These are phyloP conservation scores for Caenorhabditis uteleia DNA, from an alignment of 2,888 invertebrate species.

Conservation along the genomic window DNA sequence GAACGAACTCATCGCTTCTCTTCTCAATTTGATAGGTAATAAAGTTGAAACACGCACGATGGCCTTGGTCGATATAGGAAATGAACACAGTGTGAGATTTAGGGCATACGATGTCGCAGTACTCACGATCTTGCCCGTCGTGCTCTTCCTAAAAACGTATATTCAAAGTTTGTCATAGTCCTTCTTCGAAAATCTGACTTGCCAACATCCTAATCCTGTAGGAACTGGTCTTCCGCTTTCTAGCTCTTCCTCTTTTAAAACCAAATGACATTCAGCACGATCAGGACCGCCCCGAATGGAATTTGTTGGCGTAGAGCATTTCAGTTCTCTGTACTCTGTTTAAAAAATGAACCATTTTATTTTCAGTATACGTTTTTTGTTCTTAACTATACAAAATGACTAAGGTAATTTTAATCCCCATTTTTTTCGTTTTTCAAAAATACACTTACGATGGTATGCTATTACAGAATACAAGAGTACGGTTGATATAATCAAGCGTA, in stretches of 20 bases:
- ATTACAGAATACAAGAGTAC: slow-evolving; percentile 8
- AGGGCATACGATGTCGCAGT: slow-evolving; percentile 68
- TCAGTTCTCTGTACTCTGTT: slow-evolving; percentile 66
- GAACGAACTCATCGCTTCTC: slow-evolving; percentile 51
- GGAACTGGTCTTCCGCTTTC: slow-evolving; percentile 60
- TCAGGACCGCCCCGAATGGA: slow-evolving; percentile 62
- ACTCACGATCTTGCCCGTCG: slow-evolving; percentile 65
- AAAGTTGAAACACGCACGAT: slow-evolving; percentile 67
- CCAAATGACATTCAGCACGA: slow-evolving; percentile 59
- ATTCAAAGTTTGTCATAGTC: neutral
- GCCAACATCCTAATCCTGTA: slow-evolving; percentile 65
- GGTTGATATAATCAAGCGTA: neutral
- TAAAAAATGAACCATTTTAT: slow-evolving; percentile 8
- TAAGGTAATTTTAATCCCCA: neutral
- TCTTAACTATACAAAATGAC: neutral
- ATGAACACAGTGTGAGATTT: slow-evolving; percentile 67
- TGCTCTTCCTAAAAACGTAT: slow-evolving; percentile 52
- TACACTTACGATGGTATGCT: slow-evolving; percentile 31
- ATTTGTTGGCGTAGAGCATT: slow-evolving; percentile 65
- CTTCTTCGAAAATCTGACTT: slow-evolving; percentile 20
- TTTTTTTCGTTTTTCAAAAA: neutral
- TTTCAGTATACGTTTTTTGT: neutral
- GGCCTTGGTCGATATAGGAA: slow-evolving; percentile 59
- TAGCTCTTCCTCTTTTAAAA: slow-evolving; percentile 62
- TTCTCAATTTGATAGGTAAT: slow-evolving; percentile 67